Evolutionary conservation across 1,140 invertebrate genomes (phyloP).

Genomic region (Drosophila micromelanica): DNA sequence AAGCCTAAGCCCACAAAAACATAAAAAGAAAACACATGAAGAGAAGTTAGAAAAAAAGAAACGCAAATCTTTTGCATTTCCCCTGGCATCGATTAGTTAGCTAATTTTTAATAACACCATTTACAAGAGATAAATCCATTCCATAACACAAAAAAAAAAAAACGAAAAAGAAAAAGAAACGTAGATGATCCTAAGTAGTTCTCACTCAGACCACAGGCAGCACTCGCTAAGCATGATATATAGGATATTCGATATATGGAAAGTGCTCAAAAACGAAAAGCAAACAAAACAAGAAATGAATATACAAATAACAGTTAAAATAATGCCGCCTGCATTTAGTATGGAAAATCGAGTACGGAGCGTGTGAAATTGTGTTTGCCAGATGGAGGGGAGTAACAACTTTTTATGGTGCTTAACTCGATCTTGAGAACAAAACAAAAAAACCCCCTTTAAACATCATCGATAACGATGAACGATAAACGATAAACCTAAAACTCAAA

Average conservation of each 20-base stretch:
- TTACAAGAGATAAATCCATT: conserved; percentile 8
- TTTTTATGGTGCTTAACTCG: conserved; percentile 77
- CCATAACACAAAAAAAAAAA: too few relatives aligned
- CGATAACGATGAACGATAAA: conserved; percentile 37
- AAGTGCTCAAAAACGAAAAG: conserved; percentile 35
- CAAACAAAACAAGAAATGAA: background rate
- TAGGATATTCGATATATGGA: conserved; percentile 21
- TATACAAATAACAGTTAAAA: background rate
- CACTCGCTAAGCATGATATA: conserved; percentile 31
- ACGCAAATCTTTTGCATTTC: background rate
- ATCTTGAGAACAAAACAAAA: conserved; percentile 58
- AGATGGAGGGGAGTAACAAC: conserved; percentile 54
- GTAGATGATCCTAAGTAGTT: conserved; percentile 32
- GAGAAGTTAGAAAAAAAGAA: background rate
- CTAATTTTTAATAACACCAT: conserved; percentile 61
- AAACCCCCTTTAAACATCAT: conserved; percentile 25
- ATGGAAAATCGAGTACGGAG: conserved; percentile 7
- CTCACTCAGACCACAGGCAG: conserved; percentile 27
- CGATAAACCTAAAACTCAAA: conserved; percentile 69
- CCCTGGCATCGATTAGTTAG: conserved; percentile 55
- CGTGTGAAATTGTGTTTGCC: conserved; percentile 59
- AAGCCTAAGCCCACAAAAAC: background rate
- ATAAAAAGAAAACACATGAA: background rate
- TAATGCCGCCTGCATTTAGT: conserved; percentile 13
- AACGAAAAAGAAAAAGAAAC: too few relatives aligned